Evolutionary conservation across 2,888 invertebrate genomes (phyloP), one percentile per base, ranked within the genome.

Genomic region (Ichneumon xanthorius): DNA sequence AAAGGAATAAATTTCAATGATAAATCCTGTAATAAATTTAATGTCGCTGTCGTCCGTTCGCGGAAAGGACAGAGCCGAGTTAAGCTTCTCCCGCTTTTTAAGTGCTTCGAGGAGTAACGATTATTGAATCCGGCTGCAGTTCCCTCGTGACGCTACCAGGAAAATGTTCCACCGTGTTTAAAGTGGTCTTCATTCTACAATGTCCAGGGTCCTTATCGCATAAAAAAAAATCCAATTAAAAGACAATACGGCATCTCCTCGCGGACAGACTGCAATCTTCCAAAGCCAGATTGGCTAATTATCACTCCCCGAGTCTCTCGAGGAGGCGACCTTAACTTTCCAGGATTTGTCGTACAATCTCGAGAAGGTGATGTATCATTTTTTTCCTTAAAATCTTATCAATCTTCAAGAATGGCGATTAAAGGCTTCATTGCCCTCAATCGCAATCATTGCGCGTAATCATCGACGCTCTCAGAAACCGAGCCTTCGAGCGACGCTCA

Each of bases 231-330:
- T 63, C 6, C 53, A 22, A 33, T 33, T 33, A 33, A 30, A 14
- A 63, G 16, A 30, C 63, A 30, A 63, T 16, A 30, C 22, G 26
- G 63, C 63, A 63, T 33, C 30, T 30, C 30, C 14, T 33, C 22
- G 16, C 30, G 61, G 19, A 55, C 19, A 55, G 53, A 55, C 63
- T 63, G 63, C 63, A 63, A 33, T 33, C 63, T 33, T 30, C 16
- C 5, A n/a, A 33, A 63, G 26, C 33, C n/a, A 30, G 30, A 63
- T 33, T 6, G 33, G 7, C 11, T 30, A 61, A 30, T 61, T 16
- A 30, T 26, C 14, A 61, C 61, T 61, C 30, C 26, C 16, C 30
- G 61, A 30, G 22, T 14, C 14, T 14, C 3, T 16, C 26, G 26
- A 16, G 4, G n/a, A 14, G 30, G 26, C 30, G 26, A 61, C 26